phyloP scores from a whole-genome alignment of 1,140 invertebrate genomes.

The Heliconius eleuchia region DNA sequence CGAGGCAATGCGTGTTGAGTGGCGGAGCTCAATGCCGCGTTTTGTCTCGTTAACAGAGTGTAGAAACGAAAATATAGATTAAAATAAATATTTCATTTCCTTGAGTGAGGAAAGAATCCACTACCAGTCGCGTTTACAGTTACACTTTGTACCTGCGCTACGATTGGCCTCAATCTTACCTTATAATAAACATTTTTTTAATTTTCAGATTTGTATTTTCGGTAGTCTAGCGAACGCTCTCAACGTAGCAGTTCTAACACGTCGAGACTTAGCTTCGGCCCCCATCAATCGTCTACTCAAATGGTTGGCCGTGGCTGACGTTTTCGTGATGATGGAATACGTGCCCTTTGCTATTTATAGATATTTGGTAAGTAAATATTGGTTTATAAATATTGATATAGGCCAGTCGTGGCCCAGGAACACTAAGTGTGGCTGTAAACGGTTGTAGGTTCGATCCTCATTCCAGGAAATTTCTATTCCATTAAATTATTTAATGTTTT shows the following conservation, averaged over 20 bases:
- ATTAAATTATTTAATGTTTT: no score
- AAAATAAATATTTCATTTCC: background rate
- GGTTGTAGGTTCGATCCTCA: no score
- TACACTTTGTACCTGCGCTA: no score
- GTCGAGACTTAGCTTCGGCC: constrained; percentile 89
- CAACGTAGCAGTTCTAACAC: constrained; percentile 93
- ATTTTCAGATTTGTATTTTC: constrained; percentile 89
- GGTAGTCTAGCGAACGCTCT: constrained; percentile 94
- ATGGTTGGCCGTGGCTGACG: constrained; percentile 89
- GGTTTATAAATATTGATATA: background rate
- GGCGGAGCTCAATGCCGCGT: no score
- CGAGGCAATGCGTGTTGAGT: no score
- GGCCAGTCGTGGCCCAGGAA: no score
- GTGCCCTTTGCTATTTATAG: constrained; percentile 90
- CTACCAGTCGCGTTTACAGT: no score
- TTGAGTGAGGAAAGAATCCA: no score
- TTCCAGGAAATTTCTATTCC: no score
- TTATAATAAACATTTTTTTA: background rate
- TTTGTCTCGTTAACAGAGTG: background rate
- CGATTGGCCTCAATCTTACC: background rate
- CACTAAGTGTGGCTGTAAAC: no score
- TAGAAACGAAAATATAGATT: no score
- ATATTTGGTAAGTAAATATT: constrained; percentile 82
- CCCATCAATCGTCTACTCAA: constrained; percentile 92
- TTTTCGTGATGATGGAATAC: constrained; percentile 94